Conservation (phyloP, 2,888 invertebrate species). For the Autographa gamma region DNA sequence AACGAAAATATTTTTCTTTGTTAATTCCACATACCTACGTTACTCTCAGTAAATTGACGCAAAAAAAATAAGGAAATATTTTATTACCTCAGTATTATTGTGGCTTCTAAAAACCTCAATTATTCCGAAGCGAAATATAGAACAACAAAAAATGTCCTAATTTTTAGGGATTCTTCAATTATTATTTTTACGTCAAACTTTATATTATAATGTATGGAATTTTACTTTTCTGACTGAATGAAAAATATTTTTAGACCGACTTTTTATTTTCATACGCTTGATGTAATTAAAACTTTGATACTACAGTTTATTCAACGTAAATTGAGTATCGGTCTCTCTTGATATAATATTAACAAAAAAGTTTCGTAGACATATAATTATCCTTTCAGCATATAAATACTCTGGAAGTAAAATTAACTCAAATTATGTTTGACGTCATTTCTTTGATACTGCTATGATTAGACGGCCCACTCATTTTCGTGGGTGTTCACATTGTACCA, state of each 20-base stretch:
- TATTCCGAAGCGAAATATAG: neutral
- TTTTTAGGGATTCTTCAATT: neutral
- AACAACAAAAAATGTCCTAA: neutral
- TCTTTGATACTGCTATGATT: neutral
- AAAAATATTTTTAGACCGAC: too few species aligned
- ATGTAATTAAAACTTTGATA: too few species aligned
- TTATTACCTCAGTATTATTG: neutral
- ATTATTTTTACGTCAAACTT: neutral
- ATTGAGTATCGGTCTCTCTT: neutral
- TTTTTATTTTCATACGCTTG: too few species aligned
- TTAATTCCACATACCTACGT: neutral
- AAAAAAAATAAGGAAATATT: neutral
- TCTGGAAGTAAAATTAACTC: neutral
- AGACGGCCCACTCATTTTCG: neutral
- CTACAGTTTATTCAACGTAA: too few species aligned
- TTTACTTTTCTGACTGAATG: too few species aligned
- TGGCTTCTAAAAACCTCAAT: neutral
- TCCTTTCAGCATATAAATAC: neutral
- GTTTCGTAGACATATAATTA: neutral
- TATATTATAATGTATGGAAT: too few species aligned
- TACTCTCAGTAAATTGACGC: neutral
- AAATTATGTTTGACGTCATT: neutral
- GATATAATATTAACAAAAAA: too few species aligned
- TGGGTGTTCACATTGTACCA: neutral
- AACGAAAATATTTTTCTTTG: neutral